Evolutionary conservation across 2,888 invertebrate genomes (phyloP).

Genomic region (Cerastis rubricosa): DNA sequence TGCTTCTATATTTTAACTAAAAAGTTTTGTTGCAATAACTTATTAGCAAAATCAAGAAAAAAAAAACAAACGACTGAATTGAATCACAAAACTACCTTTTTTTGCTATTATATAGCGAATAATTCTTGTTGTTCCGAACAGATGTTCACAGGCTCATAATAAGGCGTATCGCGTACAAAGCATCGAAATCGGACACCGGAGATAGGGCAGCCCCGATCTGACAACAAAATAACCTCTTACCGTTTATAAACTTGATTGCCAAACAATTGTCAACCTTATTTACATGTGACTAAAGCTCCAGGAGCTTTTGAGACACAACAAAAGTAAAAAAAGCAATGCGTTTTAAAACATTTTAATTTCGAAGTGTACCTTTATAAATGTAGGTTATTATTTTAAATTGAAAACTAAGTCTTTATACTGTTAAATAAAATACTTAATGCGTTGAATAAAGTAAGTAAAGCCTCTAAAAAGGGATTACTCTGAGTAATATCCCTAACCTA

Average conservation of each 20-base stretch:
- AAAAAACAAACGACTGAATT: slow-evolving; percentile 73
- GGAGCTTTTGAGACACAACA: slow-evolving; percentile 40
- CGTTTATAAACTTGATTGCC: slow-evolving; percentile 68
- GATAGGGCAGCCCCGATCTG: slow-evolving; percentile 87
- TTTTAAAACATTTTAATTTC: slow-evolving; percentile 87
- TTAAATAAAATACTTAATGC: slow-evolving; percentile 62
- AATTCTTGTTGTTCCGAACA: slow-evolving; percentile 84
- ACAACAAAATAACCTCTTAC: slow-evolving; percentile 79
- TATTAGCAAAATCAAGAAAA: slow-evolving; percentile 66
- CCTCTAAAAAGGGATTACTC: slow-evolving; percentile 61
- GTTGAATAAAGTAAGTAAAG: slow-evolving; percentile 55
- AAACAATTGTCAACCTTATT: slow-evolving; percentile 72
- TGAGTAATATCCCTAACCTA: slow-evolving; percentile 67
- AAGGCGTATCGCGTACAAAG: slow-evolving; percentile 90
- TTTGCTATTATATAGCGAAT: slow-evolving; percentile 85
- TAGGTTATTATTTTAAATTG: slow-evolving; percentile 77
- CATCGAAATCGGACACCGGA: slow-evolving; percentile 90
- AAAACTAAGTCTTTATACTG: slow-evolving; percentile 68
- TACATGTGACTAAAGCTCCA: slow-evolving; percentile 54
- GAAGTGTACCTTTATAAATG: slow-evolving; percentile 84
- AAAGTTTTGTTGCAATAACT: slow-evolving; percentile 61
- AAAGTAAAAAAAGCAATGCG: slow-evolving; percentile 63
- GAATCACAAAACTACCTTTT: slow-evolving; percentile 78
- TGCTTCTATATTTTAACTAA: slow-evolving; percentile 25
- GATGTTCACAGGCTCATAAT: slow-evolving; percentile 89